Conservation (phyloP, 2,797 vertebrate genomes). For the Sebastes oblongus region DNA sequence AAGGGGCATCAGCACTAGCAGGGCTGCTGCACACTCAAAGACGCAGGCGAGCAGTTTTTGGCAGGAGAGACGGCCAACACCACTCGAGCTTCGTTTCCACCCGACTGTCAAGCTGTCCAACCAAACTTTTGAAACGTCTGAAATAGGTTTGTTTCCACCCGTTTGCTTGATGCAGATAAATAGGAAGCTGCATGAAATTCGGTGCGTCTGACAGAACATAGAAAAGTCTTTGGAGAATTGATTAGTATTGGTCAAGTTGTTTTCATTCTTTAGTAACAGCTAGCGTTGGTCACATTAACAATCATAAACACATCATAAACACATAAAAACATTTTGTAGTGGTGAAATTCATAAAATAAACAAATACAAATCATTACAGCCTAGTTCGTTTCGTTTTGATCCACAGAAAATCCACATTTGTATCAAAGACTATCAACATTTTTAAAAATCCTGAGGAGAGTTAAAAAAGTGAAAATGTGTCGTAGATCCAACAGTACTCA, state of each 20-base stretch:
- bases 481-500: no score
- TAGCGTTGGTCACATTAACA: not conserved
- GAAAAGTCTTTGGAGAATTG: not conserved
- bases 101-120: conserved; percentile 17
- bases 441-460: no score
- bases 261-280: conserved; percentile 8
- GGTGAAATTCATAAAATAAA: no score
- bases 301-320: no score
- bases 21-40: conserved; percentile 14
- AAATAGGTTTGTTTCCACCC: conserved; percentile 1
- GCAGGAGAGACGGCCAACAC: not conserved
- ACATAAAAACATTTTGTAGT: no score
- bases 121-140: not conserved
- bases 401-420: no score
- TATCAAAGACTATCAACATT: no score
- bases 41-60: not conserved
- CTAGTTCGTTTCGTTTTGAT: no score
- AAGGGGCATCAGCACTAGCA: conserved; percentile 18
- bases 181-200: not conserved
- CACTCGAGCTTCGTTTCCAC: conserved; percentile 1
- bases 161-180: conserved; percentile 20
- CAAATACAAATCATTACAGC: no score
- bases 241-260: not conserved
- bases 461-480: no score
- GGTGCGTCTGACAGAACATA: not conserved